Evolutionary conservation across 1,140 invertebrate genomes (phyloP).

Genomic region (Drosophila burlai): DNA sequence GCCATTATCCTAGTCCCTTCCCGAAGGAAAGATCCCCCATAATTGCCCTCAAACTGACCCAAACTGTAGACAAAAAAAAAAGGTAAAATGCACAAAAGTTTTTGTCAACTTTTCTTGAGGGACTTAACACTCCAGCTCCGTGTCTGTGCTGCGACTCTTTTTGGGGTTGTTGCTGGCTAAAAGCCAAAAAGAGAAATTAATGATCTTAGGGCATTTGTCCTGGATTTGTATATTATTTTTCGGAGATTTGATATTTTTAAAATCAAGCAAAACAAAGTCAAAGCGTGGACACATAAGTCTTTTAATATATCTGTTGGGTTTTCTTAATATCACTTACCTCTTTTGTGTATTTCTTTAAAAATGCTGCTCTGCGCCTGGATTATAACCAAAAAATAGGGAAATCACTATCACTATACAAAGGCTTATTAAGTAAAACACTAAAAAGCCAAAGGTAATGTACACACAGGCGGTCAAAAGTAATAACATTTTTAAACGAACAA

Average conservation of each 20-base stretch:
- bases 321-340: slow-evolving; percentile 5
- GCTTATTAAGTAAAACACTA: slow-evolving; percentile 24
- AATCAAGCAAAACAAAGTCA: background rate
- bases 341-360: too few relatives aligned
- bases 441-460: slow-evolving; percentile 32
- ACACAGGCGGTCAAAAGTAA: slow-evolving; percentile 12
- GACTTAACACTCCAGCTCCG: background rate
- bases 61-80: slow-evolving; percentile 32
- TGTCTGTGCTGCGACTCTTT: background rate
- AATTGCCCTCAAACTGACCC: slow-evolving; percentile 17
- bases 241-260: background rate
- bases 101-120: slow-evolving; percentile 37
- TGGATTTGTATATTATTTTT: slow-evolving; percentile 8
- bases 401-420: slow-evolving; percentile 14
- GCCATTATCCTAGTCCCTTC: slow-evolving; percentile 17
- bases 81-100: slow-evolving; percentile 50
- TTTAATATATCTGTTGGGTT: background rate
- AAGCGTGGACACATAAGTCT: background rate
- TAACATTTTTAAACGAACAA: background rate
- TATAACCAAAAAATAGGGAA: slow-evolving; percentile 7
- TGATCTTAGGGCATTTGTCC: background rate
- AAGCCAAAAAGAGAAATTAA: slow-evolving; percentile 2
- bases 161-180: slow-evolving; percentile 22
- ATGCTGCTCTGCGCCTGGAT: background rate
- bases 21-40: background rate